Base-by-base conservation (phyloP, 2,113 vertebrate genomes). In the Asarcornis scutulata region DNA sequence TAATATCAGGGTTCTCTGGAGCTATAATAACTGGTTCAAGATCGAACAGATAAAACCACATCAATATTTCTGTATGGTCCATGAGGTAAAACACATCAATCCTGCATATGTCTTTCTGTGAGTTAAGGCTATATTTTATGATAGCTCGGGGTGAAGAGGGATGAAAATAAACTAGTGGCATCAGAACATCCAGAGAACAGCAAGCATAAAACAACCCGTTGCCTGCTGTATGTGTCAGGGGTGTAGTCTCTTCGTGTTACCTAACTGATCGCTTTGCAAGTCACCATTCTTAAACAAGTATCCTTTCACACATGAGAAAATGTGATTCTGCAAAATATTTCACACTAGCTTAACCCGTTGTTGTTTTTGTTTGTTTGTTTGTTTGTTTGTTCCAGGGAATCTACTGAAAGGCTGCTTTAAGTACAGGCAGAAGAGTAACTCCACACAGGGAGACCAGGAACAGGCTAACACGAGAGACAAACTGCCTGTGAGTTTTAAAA, bases 1-100 rank as follows among this genome's bases (percentile, higher is more conserved):
- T 98, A 97, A 98, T 98, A 96, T 95, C 97, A 98, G 97, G 97
- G 97, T 97, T 98, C 97, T 98, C 95, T 68, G 83, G 93, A 96
- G 96, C 97, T 94, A 29, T 98, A 98, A 98, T 98, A 96, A 97
- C 89, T 38, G 87, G 98, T 97, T 98, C 97, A 97, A 94, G 94
- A 96, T 94, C 9, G 36, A 97, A 97, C 95, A 98, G 97, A 98
- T 95, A 97, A 97, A 91, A 87, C 92, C 72, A 59, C 88, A 83
- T 97, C 94, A 91, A 97, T 96, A 90, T 97, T 97, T 97, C 96
- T 76, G 89, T 62, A 74, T 90, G 60, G 93, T 66, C 91, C 50
- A 31, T 27, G 53, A 96, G 89, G 88, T 95, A 96, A 97, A 95
- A 97, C 93, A 89, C 85, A 53, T 95, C 95, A 83, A 25, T 83